Base-by-base conservation (phyloP, 2,113 vertebrate species). In the Lepisosteus oculatus region DNA sequence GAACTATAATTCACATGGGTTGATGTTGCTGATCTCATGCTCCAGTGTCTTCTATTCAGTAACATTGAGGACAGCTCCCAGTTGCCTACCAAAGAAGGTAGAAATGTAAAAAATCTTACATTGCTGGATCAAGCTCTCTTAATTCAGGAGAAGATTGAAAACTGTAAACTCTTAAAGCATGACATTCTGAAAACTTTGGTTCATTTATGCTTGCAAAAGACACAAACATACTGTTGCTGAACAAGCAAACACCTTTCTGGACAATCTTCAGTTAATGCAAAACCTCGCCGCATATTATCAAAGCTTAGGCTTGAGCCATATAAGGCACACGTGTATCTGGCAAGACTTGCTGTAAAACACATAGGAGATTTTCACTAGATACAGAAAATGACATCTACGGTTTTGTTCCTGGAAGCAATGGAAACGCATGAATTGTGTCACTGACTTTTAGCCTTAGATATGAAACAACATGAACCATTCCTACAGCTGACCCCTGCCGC, bases 161-260 rank as follows among this genome's bases (percentile, higher is more conserved):
- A 51, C 8, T 5, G 8, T 9, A 51, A 5, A 51, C 5, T 51
- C 47, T 51, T 51, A 9, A 51, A 51, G 8, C 47, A 6, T 9
- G 4, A 9, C 47, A 51, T 51, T 51, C 68, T 68, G 57, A 47
- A 51, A 65, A 69, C 64, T 6, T 57, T 62, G 72, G 56, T 77
- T 74, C 74, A 71, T 74, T 71, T 67, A 74, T 61, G 64, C 76
- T 67, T 47, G 56, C 67, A 77, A 74, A 68, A 74, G 71, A 64
- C 64, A 68, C 62, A 77, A 51, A 74, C 70, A 75, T 75, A 77
- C 47, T 14, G 68, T 77, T 73, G 64, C 71, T 64, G 51, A 55
- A 47, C 65, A 65, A 66, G 65, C 75, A 61, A 72, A 75, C 73
- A 61, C 5, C 62, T 70, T 75, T 75, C 68, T 71, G 47, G 1